phyloP scores from a whole-genome alignment of 1,140 invertebrate genomes.

The Drepana arcuata region DNA sequence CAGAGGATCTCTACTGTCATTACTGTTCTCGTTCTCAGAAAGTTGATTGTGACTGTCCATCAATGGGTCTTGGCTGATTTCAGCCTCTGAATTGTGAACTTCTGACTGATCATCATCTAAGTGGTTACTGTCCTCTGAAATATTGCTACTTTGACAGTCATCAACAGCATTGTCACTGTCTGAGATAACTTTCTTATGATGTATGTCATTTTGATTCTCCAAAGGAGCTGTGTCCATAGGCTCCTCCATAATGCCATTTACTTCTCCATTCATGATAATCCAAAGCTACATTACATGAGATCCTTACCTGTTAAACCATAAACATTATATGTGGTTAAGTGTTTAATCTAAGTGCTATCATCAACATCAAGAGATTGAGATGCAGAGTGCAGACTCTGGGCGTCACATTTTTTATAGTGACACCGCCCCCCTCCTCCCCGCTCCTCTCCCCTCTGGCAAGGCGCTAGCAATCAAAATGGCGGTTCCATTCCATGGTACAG shows the following conservation, averaged over 20 bases:
- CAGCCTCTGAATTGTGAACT: too few relatives aligned
- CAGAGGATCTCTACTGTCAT: slow-evolving; percentile 9
- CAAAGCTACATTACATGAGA: slow-evolving; percentile 35
- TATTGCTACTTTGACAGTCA: slow-evolving; percentile 16
- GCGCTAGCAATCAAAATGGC: slow-evolving; percentile 63
- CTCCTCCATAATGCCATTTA: slow-evolving; percentile 46
- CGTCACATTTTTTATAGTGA: slow-evolving; percentile 54
- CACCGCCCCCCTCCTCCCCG: slow-evolving; percentile 31
- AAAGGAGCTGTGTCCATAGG: slow-evolving; percentile 21
- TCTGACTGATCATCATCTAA: too few relatives aligned
- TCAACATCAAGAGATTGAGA: slow-evolving; percentile 9
- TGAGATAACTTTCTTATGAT: slow-evolving; percentile 7
- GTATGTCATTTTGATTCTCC: slow-evolving; percentile 8
- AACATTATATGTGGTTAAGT: slow-evolving; percentile 26
- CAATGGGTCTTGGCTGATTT: slow-evolving; percentile 3
- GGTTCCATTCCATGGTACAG: slow-evolving; percentile 52
- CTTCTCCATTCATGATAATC: slow-evolving; percentile 45
- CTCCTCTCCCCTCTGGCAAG: slow-evolving; percentile 40
- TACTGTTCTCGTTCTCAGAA: slow-evolving; percentile 7
- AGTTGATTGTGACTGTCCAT: slow-evolving; percentile 5
- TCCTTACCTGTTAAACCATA: background rate
- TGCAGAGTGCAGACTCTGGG: slow-evolving; percentile 11
- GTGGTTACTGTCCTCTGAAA: slow-evolving; percentile 15
- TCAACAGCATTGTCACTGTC: slow-evolving; percentile 12
- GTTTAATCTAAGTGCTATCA: slow-evolving; percentile 23